Conservation (phyloP, 2,113 vertebrate genomes). For the Dicentrarchus labrax region DNA sequence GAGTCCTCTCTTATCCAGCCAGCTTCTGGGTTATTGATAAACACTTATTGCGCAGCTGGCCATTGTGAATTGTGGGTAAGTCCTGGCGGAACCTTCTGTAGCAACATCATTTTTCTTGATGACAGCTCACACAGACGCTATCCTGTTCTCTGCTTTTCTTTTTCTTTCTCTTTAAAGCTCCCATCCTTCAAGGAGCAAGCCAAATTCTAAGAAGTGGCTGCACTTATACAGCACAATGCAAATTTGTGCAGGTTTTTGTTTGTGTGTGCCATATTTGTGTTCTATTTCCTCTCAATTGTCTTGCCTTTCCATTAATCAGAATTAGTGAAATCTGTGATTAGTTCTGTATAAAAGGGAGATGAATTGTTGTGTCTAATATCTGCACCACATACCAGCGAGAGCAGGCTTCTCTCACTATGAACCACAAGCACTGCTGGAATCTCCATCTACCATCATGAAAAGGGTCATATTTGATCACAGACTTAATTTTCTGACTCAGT, state of each 20-base stretch:
- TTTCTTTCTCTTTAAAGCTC: neutral
- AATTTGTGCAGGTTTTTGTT: neutral
- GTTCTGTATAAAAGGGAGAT: constrained; percentile 49
- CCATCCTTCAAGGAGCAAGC: constrained; percentile 13
- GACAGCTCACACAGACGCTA: constrained; percentile 67
- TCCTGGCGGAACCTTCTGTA: constrained; percentile 79
- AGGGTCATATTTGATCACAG: constrained; percentile 66
- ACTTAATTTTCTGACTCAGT: constrained; percentile 75
- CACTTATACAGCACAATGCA: neutral
- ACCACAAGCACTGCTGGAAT: constrained; percentile 51
- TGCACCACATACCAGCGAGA: constrained; percentile 38
- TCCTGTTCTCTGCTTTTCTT: constrained; percentile 23
- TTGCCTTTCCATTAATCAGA: constrained; percentile 40
- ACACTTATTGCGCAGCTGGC: constrained; percentile 77
- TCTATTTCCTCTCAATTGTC: neutral
- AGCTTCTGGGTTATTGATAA: constrained; percentile 79
- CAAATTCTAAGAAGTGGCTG: neutral
- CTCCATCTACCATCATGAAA: constrained; percentile 62
- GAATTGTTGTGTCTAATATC: constrained; percentile 45
- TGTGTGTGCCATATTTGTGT: neutral
- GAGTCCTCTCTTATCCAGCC: constrained; percentile 60
- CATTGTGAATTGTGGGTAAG: constrained; percentile 78
- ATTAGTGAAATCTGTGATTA: constrained; percentile 47
- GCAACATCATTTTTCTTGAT: constrained; percentile 86
- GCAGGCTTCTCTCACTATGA: constrained; percentile 37